A percentile compares a stretch with the other conserved stretches of the same genome.
Conservation (phyloP, 2,113 vertebrate genomes). For the Fregetta grallaria region DNA sequence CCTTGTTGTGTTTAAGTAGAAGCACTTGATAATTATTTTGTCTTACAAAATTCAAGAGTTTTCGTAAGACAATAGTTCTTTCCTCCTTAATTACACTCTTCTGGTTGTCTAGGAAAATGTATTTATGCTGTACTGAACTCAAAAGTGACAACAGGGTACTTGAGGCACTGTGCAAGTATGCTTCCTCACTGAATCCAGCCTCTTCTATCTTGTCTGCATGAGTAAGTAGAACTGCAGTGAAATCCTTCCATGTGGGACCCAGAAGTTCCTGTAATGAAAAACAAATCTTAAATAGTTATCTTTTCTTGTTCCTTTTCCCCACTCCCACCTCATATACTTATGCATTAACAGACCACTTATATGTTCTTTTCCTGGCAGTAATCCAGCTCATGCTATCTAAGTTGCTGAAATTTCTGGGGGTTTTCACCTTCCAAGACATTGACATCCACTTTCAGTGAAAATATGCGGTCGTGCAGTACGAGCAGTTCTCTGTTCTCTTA, state of each 20-base stretch:
- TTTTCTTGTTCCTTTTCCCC: neutral
- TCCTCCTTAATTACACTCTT: conserved; percentile 53
- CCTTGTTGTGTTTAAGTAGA: conserved; percentile 46
- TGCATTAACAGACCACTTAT: neutral
- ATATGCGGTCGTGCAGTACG: neutral
- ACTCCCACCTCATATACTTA: neutral
- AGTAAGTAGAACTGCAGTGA: conserved; percentile 80
- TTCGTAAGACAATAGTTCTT: conserved; percentile 71
- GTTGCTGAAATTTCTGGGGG: neutral
- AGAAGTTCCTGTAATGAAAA: conserved; percentile 78
- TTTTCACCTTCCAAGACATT: neutral
- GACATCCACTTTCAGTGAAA: neutral
- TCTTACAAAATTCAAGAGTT: conserved; percentile 73
- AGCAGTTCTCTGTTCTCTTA: neutral
- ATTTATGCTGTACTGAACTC: conserved; percentile 63
- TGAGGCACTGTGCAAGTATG: conserved; percentile 67
- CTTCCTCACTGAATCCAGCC: conserved; percentile 59
- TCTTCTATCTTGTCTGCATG: conserved; percentile 78
- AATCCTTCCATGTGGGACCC: conserved; percentile 78
- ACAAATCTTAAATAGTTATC: neutral
- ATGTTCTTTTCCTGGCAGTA: neutral
- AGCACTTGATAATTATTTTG: conserved; percentile 75
- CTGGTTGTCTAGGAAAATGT: conserved; percentile 76
- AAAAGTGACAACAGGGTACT: conserved; percentile 69
- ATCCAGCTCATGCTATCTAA: neutral